Evolutionary conservation across 2,113 vertebrate species (phyloP), one percentile per base, ranked within the genome.

Genomic region (Pheucticus melanocephalus): DNA sequence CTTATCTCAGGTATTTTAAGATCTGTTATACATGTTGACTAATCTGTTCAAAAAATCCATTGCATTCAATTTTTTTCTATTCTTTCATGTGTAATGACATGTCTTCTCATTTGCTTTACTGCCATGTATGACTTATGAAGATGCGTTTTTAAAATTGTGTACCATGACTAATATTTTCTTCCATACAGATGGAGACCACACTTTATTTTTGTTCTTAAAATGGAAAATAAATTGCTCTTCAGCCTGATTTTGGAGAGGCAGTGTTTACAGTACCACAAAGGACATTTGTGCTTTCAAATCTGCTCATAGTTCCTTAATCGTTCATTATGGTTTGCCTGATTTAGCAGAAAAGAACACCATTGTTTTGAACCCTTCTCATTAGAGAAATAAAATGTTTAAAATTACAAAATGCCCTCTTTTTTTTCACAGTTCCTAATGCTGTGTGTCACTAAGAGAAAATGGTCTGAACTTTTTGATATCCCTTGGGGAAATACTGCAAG

Each of bases 361-460:
- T 83, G 70, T 92, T 86, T 66, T 81, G 54, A 61, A 75, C 45
- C 44, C 28, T 84, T 82, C 37, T 86, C 59, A 77, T 92, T 85
- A 91, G 76, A 88, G 88, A 78, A 92, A 72, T 59, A 54, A 79
- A 80, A 72, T 60, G 33, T 77, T 95, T 91, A 76, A 88, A 81
- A 85, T 78, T 77, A 84, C 59, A 89, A 60, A 83, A 73, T 70
- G 9, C 40, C 37, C 25, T 17, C n/a, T 51, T 66, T 51, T 66
- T 51, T 78, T 65, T 92, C 3, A 0, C 37, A 45, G 22, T 66
- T 90, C 30, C 59, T 65, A 44, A 53, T 85, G 72, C 71, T 95
- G 54, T 81, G 25, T 97, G 82, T 96, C 82, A 89, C 25, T 54
- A 84, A 96, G 75, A 96, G 92, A 94, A 97, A 96, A 95, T 60